phyloP scores from a whole-genome alignment of 2,797 vertebrate genomes.

The Buphagus erythrorhynchus region DNA sequence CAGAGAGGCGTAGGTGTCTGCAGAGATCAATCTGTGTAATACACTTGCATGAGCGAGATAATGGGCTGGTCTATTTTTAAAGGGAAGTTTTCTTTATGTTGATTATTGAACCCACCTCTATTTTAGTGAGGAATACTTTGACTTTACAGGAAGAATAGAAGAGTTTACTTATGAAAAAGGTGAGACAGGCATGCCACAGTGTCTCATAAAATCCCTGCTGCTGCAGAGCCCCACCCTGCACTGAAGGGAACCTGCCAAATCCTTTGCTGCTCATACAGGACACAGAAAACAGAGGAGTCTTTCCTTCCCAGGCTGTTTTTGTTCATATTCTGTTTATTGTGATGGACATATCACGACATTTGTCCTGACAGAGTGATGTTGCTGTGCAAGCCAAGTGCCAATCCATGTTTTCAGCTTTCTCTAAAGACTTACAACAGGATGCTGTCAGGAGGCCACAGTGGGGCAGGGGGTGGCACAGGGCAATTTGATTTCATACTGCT shows the following conservation, averaged over 20 bases:
- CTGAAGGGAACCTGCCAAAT: not conserved
- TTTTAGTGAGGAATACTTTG: not conserved
- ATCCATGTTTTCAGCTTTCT: not conserved
- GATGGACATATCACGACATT: fast-evolving
- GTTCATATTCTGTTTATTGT: not conserved
- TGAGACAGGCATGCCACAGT: not conserved
- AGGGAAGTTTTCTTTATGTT: not conserved
- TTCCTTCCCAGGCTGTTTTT: not conserved
- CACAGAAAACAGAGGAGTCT: not conserved
- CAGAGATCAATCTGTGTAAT: not conserved
- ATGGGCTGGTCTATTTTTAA: not conserved
- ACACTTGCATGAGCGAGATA: not conserved
- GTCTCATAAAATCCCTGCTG: not conserved
- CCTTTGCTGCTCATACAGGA: not conserved
- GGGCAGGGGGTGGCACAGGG: not conserved
- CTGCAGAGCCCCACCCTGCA: not conserved
- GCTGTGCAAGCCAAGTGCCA: not conserved
- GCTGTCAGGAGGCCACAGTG: not conserved
- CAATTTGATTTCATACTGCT: not conserved
- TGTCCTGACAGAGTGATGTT: not conserved
- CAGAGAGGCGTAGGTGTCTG: not conserved
- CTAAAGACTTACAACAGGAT: not conserved
- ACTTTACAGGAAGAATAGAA: not conserved
- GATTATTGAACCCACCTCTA: not conserved
- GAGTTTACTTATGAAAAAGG: not conserved